Conservation (phyloP, 2,113 vertebrate species). For the Platichthys flesus region DNA sequence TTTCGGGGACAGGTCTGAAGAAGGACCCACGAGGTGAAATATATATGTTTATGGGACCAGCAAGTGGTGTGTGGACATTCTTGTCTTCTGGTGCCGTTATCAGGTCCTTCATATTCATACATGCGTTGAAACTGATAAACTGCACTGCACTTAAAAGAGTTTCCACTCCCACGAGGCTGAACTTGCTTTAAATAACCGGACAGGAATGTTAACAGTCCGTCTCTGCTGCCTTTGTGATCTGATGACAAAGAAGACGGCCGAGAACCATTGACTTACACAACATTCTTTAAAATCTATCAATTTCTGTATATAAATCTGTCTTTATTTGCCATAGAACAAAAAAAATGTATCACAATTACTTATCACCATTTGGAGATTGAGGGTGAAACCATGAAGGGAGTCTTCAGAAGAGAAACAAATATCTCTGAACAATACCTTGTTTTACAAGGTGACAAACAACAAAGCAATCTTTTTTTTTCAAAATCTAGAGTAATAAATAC, state of each 20-base stretch:
- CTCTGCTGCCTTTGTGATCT: slow-evolving; percentile 19
- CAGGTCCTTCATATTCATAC: slow-evolving; percentile 57
- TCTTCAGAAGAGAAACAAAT: slow-evolving; percentile 55
- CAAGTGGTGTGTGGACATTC: not conserved
- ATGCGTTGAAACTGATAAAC: slow-evolving; percentile 57
- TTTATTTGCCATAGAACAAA: slow-evolving; percentile 72
- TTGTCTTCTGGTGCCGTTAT: slow-evolving; percentile 28
- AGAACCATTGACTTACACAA: slow-evolving; percentile 21
- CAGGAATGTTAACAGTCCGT: slow-evolving; percentile 63
- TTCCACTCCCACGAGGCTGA: slow-evolving; percentile 52
- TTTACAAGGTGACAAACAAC: slow-evolving; percentile 73
- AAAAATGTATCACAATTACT: slow-evolving; percentile 65
- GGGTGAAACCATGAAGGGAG: slow-evolving; percentile 64
- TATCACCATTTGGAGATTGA: slow-evolving; percentile 71
- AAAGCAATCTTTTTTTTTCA: slow-evolving; percentile 64
- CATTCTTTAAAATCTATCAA: slow-evolving; percentile 69
- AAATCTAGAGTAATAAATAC: slow-evolving; percentile 83
- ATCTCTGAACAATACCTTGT: slow-evolving; percentile 69
- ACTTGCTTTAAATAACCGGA: slow-evolving; percentile 64
- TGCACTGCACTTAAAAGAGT: slow-evolving; percentile 55
- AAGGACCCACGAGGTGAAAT: not conserved
- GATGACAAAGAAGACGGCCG: slow-evolving; percentile 30
- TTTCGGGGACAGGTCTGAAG: not conserved
- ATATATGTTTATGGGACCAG: not conserved
- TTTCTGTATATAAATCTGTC: slow-evolving; percentile 75